Evolutionary conservation across 2,888 invertebrate species (phyloP).

Genomic region (Zygothrica quintamaculata): DNA sequence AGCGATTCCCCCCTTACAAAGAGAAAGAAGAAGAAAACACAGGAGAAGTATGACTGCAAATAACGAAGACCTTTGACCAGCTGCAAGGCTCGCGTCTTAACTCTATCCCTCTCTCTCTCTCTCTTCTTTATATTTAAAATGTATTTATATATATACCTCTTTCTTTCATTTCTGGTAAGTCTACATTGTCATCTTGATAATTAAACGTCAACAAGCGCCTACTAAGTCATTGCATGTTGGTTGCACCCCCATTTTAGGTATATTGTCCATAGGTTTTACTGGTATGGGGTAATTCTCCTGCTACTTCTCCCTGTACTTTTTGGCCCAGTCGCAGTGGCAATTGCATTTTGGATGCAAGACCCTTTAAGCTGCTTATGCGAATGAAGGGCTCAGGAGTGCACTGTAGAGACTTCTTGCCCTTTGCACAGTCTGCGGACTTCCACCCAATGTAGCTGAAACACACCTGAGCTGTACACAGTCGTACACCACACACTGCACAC

Average conservation of each 20-base stretch:
- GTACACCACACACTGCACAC: constrained; percentile 12
- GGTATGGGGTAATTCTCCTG: neutral
- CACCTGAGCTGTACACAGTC: constrained; percentile 35
- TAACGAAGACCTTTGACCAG: constrained; percentile 57
- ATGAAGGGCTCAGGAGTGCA: neutral
- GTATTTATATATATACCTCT: neutral
- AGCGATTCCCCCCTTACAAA: constrained; percentile 58
- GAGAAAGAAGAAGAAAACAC: too few relatives aligned
- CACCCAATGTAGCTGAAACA: constrained; percentile 7
- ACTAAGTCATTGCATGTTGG: constrained; percentile 51
- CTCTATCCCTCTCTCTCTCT: neutral
- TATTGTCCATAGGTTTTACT: neutral
- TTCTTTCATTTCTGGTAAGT: constrained; percentile 44
- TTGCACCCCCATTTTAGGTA: constrained; percentile 12
- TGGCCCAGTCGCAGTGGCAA: constrained; percentile 2
- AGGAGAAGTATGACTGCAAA: constrained; percentile 32
- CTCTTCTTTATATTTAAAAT: neutral
- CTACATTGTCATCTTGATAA: constrained; percentile 70
- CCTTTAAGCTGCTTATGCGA: constrained; percentile 37
- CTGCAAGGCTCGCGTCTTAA: constrained; percentile 44
- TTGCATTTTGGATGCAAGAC: neutral
- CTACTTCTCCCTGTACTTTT: constrained; percentile 1
- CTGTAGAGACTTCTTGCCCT: neutral
- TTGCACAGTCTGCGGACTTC: neutral
- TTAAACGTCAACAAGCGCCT: constrained; percentile 32